Base-by-base conservation (phyloP, 2,888 invertebrate species). In the Drosophila formosana region DNA sequence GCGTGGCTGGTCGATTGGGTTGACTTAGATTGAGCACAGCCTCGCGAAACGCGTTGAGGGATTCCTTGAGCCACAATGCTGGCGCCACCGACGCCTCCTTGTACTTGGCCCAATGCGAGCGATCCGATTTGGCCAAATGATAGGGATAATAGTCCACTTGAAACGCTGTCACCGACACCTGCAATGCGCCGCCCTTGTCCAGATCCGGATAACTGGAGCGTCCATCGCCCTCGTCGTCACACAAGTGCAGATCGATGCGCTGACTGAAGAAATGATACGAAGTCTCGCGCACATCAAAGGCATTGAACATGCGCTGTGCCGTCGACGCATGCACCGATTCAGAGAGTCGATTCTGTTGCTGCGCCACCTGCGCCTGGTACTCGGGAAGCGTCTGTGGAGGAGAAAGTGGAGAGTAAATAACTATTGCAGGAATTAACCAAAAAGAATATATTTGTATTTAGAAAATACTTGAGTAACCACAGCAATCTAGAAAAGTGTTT, bases 71-170 rank as follows among this genome's bases (percentile, higher is more conserved):
- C 98, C 98, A 98, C 75, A 96, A 95, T 28, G 94, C 95, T 86
- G 96, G 97, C 2, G 96, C 96, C 0, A 96, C 95, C 4, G 95
- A 95, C 52, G 95, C 95, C 92, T 98, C 97, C 89, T 94, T 94
- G 88, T 96, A 96, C 75, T 96, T 96, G 41, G 97, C 95, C 99
- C 99, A 99, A 91, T 97, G 97, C 77, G 96, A 95, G 66, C 98
- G 94, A 91, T 97, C 97, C 34, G 96, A 96, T 86, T 96, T 95
- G 32, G 98, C 98, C 89, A 97, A 94, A 93, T 99, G 98, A 93
- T 98, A 99, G 0, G 99, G 99, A 93, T 99, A 99, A 90, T 97
- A 96, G 92, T 99, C 99, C 1, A 98, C 94, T 93, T 97, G 96
- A 93, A 96, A 96, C 90, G 96, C 96, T 75, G 96, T 95, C 43